These are phyloP conservation scores for Takifugu bimaculatus DNA, from an alignment of 2,113 vertebrate genomes.

Conservation along the genomic window DNA sequence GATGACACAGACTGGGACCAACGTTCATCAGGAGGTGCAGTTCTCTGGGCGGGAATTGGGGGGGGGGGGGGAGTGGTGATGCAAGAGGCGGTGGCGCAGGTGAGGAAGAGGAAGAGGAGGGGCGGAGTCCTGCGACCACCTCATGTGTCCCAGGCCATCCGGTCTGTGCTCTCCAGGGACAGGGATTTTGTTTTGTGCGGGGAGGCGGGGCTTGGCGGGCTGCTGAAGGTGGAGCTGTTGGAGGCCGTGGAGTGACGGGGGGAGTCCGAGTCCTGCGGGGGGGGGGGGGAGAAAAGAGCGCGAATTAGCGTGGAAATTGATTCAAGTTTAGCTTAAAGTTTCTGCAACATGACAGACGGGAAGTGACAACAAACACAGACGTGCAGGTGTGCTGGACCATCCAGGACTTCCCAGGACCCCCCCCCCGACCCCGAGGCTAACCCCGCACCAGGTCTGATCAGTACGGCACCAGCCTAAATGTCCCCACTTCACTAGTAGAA, in stretches of 20 bases:
- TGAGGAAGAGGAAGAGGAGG: slow-evolving; percentile 25
- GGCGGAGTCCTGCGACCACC: slow-evolving; percentile 53
- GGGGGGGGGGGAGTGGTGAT: slow-evolving; percentile 13
- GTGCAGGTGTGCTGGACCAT: too few relatives aligned
- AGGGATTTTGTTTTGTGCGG: slow-evolving; percentile 97
- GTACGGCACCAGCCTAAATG: too few relatives aligned
- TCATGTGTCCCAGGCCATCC: slow-evolving; percentile 95
- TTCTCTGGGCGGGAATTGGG: slow-evolving; percentile 52
- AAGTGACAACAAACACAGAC: too few relatives aligned
- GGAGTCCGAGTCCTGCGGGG: slow-evolving; percentile 92
- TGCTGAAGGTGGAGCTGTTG: slow-evolving; percentile 99
- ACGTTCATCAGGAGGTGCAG: slow-evolving; percentile 46
- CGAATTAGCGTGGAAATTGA: not conserved
- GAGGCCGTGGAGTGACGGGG: slow-evolving; percentile 96
- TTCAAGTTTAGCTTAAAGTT: too few relatives aligned
- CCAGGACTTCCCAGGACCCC: too few relatives aligned
- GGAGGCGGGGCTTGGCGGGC: slow-evolving; percentile 92
- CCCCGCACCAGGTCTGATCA: too few relatives aligned
- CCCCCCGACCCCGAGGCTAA: too few relatives aligned
- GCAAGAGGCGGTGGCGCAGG: slow-evolving; percentile 11
- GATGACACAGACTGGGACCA: slow-evolving; percentile 1
- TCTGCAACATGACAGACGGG: not conserved
- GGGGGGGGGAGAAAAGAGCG: not conserved
- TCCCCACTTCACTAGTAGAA: too few relatives aligned
- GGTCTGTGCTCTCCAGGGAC: slow-evolving; percentile 94